Evolutionary conservation across 2,888 invertebrate genomes (phyloP).

Genomic region (Fragum whitleyi): DNA sequence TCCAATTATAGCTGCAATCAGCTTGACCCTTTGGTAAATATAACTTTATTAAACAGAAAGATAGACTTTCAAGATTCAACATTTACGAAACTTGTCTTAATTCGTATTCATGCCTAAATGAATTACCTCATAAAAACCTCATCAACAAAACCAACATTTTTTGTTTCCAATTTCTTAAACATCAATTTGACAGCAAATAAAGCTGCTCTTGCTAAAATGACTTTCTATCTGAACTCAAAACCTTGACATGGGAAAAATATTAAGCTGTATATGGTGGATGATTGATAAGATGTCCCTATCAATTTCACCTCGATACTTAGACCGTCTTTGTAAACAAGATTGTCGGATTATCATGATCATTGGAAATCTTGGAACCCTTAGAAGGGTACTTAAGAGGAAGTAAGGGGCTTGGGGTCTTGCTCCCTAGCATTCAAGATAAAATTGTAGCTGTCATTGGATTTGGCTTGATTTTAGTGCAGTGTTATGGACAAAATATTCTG

Average conservation of each 20-base stretch:
- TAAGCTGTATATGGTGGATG: not conserved
- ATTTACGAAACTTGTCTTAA: too few species aligned
- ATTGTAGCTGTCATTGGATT: too few species aligned
- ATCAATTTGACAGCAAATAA: too few species aligned
- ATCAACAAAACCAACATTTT: too few species aligned
- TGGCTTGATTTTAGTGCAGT: too few species aligned
- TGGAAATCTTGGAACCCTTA: slow-evolving; percentile 6
- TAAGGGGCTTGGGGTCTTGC: not conserved
- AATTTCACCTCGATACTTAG: slow-evolving; percentile 45
- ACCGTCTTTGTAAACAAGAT: slow-evolving; percentile 57
- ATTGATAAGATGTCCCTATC: slow-evolving; percentile 24
- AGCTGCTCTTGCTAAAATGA: too few species aligned
- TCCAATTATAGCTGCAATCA: slow-evolving; percentile 15
- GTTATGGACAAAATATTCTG: too few species aligned
- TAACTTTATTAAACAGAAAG: not conserved
- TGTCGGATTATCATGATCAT: slow-evolving; percentile 35
- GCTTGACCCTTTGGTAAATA: slow-evolving; percentile 2
- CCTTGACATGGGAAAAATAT: not conserved
- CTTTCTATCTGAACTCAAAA: too few species aligned
- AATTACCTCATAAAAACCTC: too few species aligned
- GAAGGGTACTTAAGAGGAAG: not conserved
- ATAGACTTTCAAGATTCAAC: too few species aligned
- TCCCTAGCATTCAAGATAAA: not conserved
- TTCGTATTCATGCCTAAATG: too few species aligned
- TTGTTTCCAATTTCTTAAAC: too few species aligned